A percentile compares a stretch with the other conserved stretches of the same genome.
phyloP scores from a whole-genome alignment of 37 sponge, comb jelly and placozoan species.

The Bolinopsis microptera region DNA sequence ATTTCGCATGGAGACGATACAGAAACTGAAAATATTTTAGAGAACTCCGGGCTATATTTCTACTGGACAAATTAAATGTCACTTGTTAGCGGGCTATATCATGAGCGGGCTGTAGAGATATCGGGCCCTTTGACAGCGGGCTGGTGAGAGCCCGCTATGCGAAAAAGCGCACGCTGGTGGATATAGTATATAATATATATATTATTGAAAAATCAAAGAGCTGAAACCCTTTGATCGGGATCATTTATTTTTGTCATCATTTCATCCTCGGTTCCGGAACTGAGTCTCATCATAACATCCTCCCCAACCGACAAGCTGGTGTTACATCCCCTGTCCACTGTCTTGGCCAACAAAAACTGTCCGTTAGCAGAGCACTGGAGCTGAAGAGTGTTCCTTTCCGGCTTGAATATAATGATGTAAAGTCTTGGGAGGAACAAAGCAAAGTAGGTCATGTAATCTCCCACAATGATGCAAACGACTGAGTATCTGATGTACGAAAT shows the following conservation, averaged over 20 bases:
- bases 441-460: conserved; percentile 59
- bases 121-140: no score
- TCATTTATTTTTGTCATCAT: neutral
- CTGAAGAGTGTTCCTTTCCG: conserved; percentile 57
- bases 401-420: conserved; percentile 50
- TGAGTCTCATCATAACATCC: neutral
- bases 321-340: conserved; percentile 50
- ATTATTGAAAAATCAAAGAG: neutral
- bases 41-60: no score
- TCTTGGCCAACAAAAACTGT: conserved; percentile 1
- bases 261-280: neutral
- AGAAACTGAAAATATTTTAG: no score
- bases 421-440: conserved; percentile 48
- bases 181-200: no score
- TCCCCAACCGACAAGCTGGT: conserved; percentile 16
- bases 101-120: no score
- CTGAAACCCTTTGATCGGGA: neutral
- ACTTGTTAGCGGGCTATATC: no score
- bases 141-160: no score
- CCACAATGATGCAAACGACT: conserved; percentile 25
- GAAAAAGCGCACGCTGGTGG: no score
- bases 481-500: conserved; percentile 38
- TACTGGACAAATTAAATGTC: no score
- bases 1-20: no score
- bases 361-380: conserved; percentile 40